phyloP scores from a whole-genome alignment of 2,797 vertebrate genomes.

The Hapalemur alaotrensis region DNA sequence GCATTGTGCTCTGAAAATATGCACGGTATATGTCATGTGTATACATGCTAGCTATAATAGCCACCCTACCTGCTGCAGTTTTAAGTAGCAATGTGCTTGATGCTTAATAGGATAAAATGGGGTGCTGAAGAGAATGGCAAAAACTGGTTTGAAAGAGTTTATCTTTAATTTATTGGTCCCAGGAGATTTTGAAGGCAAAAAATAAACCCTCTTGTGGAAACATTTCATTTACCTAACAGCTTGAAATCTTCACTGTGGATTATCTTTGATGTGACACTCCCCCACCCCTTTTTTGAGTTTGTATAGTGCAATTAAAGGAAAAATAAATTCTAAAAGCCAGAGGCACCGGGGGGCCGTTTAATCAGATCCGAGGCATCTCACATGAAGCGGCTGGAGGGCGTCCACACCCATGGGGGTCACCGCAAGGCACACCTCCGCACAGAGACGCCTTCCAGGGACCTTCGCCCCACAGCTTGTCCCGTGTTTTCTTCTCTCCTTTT shows the following conservation, averaged over 20 bases:
- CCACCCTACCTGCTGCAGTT: not conserved
- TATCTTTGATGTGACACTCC: slow-evolving; percentile 36
- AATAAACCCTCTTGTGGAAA: slow-evolving; percentile 54
- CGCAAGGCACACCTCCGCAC: not conserved
- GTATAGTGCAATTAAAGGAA: slow-evolving; percentile 64
- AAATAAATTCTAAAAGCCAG: slow-evolving; percentile 60
- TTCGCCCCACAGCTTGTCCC: not conserved
- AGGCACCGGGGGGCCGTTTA: slow-evolving; percentile 35
- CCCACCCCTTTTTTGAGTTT: not conserved
- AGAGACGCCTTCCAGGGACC: not conserved
- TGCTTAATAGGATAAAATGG: slow-evolving; percentile 38
- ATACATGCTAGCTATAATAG: not conserved
- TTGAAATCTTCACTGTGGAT: slow-evolving; percentile 71
- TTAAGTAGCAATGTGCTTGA: not conserved
- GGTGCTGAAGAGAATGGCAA: not conserved
- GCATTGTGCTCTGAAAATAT: not conserved
- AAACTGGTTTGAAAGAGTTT: slow-evolving; percentile 67
- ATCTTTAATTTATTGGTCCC: slow-evolving; percentile 66
- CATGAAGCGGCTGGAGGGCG: slow-evolving; percentile 14
- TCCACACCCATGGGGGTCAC: accelerated
- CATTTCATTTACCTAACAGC: slow-evolving; percentile 76
- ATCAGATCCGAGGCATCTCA: slow-evolving; percentile 21
- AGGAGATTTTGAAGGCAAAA: slow-evolving; percentile 64
- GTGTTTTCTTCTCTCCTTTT: not conserved
- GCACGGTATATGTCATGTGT: not conserved